A percentile compares a stretch with the other conserved stretches of the same genome.
phyloP scores from a whole-genome alignment of 2,113 vertebrate genomes.

The Oncorhynchus keta region DNA sequence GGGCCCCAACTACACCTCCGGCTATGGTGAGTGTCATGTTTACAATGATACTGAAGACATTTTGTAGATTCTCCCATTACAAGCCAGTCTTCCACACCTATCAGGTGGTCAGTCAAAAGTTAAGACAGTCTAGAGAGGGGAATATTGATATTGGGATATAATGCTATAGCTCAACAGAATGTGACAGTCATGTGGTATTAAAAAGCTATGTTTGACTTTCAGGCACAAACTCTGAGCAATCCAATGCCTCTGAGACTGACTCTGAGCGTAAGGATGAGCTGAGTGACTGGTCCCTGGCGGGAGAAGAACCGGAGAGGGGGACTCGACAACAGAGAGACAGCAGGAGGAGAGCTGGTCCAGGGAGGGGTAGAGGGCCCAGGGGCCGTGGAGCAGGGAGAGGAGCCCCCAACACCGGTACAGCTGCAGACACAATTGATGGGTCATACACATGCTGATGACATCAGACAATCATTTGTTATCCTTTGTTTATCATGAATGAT shows the following conservation, averaged over 20 bases:
- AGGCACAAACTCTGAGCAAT: constrained; percentile 98
- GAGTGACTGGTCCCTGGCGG: constrained; percentile 95
- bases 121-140: no score
- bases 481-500: no score
- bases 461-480: no score
- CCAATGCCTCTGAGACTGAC: constrained; percentile 95
- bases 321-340: constrained; percentile 84
- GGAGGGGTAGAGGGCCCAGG: constrained; percentile 81
- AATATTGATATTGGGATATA: no score
- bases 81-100: no score
- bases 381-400: constrained; percentile 87
- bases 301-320: constrained; percentile 84
- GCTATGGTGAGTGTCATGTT: constrained; percentile 79
- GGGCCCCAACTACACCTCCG: constrained; percentile 89
- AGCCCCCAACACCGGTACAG: constrained; percentile 83
- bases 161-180: no score
- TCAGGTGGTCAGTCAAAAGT: no score
- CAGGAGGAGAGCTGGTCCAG: constrained; percentile 81
- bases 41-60: no score
- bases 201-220: not conserved
- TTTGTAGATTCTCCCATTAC: no score
- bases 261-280: constrained; percentile 95
- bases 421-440: no score
- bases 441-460: no score
- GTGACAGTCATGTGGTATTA: not conserved